A percentile compares a stretch with the other conserved stretches of the same genome.
Conservation (phyloP, 1,140 invertebrate species). For the Drosophila tsacasi region DNA sequence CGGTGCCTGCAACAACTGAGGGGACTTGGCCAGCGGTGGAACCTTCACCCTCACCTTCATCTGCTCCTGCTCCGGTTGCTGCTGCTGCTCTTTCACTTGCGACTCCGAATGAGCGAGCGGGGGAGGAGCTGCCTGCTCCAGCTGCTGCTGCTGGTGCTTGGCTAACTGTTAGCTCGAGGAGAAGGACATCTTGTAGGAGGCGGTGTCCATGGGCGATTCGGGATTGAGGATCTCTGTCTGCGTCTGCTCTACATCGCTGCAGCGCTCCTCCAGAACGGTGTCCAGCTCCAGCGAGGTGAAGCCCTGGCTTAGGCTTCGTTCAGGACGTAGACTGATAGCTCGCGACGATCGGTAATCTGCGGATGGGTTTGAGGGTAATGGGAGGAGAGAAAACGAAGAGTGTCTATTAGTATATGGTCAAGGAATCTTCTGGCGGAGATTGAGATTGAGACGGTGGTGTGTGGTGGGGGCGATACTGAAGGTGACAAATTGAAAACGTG, state of each 20-base stretch:
- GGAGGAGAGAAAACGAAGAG: neutral
- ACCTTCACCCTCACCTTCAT: constrained; percentile 1
- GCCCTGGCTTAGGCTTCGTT: constrained; percentile 88
- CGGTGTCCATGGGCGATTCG: constrained; percentile 80
- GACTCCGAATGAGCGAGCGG: neutral
- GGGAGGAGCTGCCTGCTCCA: constrained; percentile 13
- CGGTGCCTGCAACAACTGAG: constrained; percentile 55
- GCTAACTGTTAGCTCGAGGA: constrained; percentile 84
- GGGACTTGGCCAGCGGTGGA: constrained; percentile 15
- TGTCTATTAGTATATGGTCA: neutral
- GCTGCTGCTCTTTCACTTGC: neutral
- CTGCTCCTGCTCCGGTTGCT: constrained; percentile 2
- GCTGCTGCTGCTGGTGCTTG: constrained; percentile 50
- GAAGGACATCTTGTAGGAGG: constrained; percentile 80
- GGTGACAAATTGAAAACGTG: constrained; percentile 58
- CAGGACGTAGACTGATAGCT: constrained; percentile 88
- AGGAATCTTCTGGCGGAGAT: too few species aligned
- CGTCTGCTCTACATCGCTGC: constrained; percentile 90
- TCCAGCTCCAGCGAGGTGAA: constrained; percentile 91
- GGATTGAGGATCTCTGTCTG: constrained; percentile 84
- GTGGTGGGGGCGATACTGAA: constrained; percentile 11
- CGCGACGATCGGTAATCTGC: constrained; percentile 87
- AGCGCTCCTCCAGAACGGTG: constrained; percentile 92
- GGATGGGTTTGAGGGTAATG: neutral
- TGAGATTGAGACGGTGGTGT: constrained; percentile 5